phyloP scores from a whole-genome alignment of 1,140 invertebrate species.

The Lucilia sericata region DNA sequence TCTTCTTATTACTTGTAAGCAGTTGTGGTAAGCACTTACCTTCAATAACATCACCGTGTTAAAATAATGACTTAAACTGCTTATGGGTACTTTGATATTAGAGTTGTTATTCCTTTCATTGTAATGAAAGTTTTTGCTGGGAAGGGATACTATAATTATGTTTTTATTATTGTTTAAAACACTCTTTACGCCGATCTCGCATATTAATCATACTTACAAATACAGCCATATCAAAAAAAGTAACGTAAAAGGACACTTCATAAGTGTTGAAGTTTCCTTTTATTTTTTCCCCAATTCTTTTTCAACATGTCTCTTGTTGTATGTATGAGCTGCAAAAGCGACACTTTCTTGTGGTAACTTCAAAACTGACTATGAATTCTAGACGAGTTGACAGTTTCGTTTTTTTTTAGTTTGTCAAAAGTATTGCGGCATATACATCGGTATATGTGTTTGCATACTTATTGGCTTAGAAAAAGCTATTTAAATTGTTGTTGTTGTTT shows the following conservation, averaged over 20 bases:
- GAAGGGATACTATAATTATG: no score
- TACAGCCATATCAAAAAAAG: no score
- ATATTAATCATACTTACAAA: no score
- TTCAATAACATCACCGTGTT: no score
- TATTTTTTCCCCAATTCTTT: background rate
- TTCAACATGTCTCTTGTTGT: background rate
- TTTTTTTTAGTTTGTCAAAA: slow-evolving; percentile 10
- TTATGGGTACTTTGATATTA: no score
- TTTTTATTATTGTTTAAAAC: no score
- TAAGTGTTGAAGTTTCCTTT: slow-evolving; percentile 23
- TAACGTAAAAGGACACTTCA: slow-evolving; percentile 25
- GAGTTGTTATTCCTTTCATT: no score
- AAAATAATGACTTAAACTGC: no score
- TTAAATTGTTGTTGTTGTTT: background rate
- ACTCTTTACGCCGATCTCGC: no score
- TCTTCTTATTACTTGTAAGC: no score
- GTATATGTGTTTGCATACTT: background rate
- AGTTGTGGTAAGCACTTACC: no score
- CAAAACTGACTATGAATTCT: background rate
- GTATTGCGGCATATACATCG: background rate
- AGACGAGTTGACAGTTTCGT: slow-evolving; percentile 12
- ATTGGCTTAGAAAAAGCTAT: background rate
- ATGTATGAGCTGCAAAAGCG: background rate
- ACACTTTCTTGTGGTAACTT: background rate
- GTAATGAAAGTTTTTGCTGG: no score